Evolutionary conservation across 1,140 invertebrate genomes (phyloP).

Genomic region (Macrostomum lignano): DNA sequence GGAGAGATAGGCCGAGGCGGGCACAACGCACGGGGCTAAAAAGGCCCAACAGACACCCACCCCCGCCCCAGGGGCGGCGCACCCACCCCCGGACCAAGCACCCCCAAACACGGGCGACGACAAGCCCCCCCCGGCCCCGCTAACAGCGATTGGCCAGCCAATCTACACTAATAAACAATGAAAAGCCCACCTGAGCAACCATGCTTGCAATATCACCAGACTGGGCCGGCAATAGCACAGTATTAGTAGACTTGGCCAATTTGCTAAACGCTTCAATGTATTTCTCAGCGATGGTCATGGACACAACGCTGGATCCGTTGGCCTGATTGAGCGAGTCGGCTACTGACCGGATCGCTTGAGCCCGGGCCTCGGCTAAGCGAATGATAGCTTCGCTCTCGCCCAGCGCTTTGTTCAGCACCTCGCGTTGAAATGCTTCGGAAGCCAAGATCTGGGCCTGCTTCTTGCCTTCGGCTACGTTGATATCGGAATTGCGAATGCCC

Average conservation of each 20-base stretch:
- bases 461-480: slow-evolving; percentile 87
- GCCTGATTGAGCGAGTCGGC: slow-evolving; percentile 36
- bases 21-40: too few relatives aligned
- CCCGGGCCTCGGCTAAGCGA: slow-evolving; percentile 50
- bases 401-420: slow-evolving; percentile 27
- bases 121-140: too few relatives aligned
- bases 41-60: too few relatives aligned
- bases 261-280: slow-evolving; percentile 74
- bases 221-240: slow-evolving; percentile 66
- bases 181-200: slow-evolving; percentile 61
- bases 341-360: slow-evolving; percentile 44
- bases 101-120: too few relatives aligned
- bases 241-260: slow-evolving; percentile 68
- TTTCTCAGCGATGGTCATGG: slow-evolving; percentile 65
- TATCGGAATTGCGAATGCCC: slow-evolving; percentile 59
- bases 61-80: too few relatives aligned
- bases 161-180: too few relatives aligned
- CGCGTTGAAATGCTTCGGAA: slow-evolving; percentile 34
- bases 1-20: too few relatives aligned
- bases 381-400: slow-evolving; percentile 64
- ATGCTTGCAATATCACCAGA: slow-evolving; percentile 50
- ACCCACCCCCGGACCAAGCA: too few relatives aligned
- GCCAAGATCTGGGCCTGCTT: slow-evolving; percentile 59
- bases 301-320: slow-evolving; percentile 37
- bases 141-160: too few relatives aligned